A percentile compares a stretch with the other conserved stretches of the same genome.
These are phyloP conservation scores for Palaemon carinicauda DNA, from an alignment of 1,140 invertebrate genomes.

Conservation along the genomic window DNA sequence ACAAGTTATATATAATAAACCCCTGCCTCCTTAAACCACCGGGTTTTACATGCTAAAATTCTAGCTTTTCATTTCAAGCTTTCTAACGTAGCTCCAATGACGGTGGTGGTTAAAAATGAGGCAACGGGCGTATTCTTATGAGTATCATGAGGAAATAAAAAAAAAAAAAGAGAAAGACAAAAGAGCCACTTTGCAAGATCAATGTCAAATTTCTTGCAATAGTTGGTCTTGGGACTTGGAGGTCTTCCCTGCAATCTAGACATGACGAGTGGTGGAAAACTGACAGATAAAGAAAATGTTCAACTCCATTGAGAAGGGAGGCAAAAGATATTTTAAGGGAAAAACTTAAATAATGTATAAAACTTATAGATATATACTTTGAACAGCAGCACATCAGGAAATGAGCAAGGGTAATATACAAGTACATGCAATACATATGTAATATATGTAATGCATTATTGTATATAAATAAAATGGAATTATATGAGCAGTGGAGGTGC, in stretches of 20 bases:
- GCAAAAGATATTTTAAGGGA: background rate
- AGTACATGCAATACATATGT: background rate
- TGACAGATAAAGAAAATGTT: slow-evolving; percentile 3
- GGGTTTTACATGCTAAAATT: background rate
- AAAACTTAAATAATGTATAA: background rate
- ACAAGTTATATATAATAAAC: too few relatives aligned
- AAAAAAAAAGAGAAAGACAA: slow-evolving; percentile 10
- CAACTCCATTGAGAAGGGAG: background rate
- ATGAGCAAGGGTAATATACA: background rate
- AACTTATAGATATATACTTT: background rate
- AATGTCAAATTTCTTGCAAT: slow-evolving; percentile 43
- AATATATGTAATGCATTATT: background rate
- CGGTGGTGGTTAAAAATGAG: background rate
- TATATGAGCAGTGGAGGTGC: background rate
- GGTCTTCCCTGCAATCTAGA: slow-evolving; percentile 44
- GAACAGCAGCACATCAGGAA: too few relatives aligned
- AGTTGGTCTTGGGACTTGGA: slow-evolving; percentile 22
- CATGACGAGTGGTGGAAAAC: background rate
- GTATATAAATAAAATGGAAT: background rate
- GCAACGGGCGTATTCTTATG: background rate
- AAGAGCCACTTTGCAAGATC: slow-evolving; percentile 47
- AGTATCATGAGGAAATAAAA: slow-evolving; percentile 1
- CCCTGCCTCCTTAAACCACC: background rate
- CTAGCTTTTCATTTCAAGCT: too few relatives aligned
- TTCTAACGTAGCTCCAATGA: too few relatives aligned